A percentile compares a stretch with the other conserved stretches of the same genome.
Evolutionary conservation across 2,797 vertebrate species (phyloP).

Genomic region (Stomatorhinus walkeri): DNA sequence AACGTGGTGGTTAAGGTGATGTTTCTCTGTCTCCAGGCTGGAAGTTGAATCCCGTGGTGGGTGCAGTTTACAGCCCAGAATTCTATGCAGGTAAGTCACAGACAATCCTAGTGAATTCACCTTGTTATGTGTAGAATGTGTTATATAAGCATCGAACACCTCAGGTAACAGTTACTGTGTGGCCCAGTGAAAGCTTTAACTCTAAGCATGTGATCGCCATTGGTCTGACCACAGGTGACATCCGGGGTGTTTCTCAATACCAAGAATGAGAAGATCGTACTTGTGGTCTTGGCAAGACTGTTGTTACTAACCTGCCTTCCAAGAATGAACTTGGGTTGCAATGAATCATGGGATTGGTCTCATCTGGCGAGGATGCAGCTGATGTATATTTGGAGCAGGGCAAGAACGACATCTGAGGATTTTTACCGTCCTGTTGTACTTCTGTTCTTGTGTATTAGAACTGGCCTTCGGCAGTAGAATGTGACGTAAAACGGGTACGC

Average conservation of each 20-base stretch:
- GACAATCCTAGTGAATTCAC: conserved; percentile 42
- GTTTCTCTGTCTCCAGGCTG: conserved; percentile 70
- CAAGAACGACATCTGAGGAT: not conserved
- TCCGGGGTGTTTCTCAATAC: not conserved
- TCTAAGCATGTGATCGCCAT: not conserved
- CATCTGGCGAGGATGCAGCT: not conserved
- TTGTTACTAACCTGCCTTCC: not conserved
- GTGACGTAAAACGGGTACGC: not conserved
- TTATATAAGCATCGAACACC: not conserved
- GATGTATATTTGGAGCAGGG: not conserved
- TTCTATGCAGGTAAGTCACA: conserved; percentile 90
- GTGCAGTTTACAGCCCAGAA: conserved; percentile 93
- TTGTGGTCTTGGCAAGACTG: not conserved
- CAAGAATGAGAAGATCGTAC: not conserved
- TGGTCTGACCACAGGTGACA: not conserved
- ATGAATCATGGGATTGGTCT: not conserved
- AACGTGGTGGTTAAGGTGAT: conserved; percentile 15
- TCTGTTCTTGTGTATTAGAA: not conserved
- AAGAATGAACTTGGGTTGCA: not conserved
- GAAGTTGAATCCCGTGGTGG: conserved; percentile 97
- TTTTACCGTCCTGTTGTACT: not conserved
- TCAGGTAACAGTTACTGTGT: not conserved
- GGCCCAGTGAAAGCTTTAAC: not conserved
- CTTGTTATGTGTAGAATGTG: not conserved
- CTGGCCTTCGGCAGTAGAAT: not conserved